These are phyloP conservation scores for Heterodera carotae DNA, from an alignment of 1,140 invertebrate genomes.

Conservation along the genomic window DNA sequence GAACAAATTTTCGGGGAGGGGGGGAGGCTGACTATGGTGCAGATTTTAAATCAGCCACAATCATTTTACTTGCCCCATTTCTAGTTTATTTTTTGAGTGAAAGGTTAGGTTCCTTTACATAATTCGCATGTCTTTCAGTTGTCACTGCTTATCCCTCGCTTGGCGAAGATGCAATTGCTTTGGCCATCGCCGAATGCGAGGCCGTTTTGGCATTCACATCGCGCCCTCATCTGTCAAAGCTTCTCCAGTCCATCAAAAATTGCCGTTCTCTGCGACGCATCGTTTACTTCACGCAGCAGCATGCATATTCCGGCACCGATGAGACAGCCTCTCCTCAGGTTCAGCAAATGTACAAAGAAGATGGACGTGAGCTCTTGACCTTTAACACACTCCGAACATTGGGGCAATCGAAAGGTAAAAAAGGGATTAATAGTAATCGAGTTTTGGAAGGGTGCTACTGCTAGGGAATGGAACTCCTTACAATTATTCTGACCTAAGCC, in stretches of 20 bases:
- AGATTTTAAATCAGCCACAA: too few relatives aligned
- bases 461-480: too few relatives aligned
- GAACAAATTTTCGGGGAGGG: too few relatives aligned
- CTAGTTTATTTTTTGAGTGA: too few relatives aligned
- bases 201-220: slow-evolving; percentile 70
- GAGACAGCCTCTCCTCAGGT: slow-evolving; percentile 66
- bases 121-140: slow-evolving; percentile 71
- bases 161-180: slow-evolving; percentile 90
- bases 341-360: slow-evolving; percentile 71
- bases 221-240: slow-evolving; percentile 55
- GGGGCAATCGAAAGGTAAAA: slow-evolving; percentile 76
- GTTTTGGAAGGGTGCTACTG: too few relatives aligned
- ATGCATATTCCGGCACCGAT: slow-evolving; percentile 35
- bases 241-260: slow-evolving; percentile 43
- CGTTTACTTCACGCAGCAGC: slow-evolving; percentile 57
- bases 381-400: slow-evolving; percentile 74
- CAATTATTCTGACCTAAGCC: too few relatives aligned
- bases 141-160: slow-evolving; percentile 95
- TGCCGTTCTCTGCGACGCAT: slow-evolving; percentile 50
- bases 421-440: too few relatives aligned
- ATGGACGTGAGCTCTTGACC: slow-evolving; percentile 66
- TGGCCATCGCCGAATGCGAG: slow-evolving; percentile 94
- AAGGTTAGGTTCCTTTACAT: too few relatives aligned
- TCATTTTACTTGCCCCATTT: too few relatives aligned
- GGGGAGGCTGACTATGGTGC: too few relatives aligned